Percentiles rank a stretch among this genome's conserved stretches.
phyloP scores from a whole-genome alignment of 1,140 invertebrate genomes.

The Antheraea mylitta region DNA sequence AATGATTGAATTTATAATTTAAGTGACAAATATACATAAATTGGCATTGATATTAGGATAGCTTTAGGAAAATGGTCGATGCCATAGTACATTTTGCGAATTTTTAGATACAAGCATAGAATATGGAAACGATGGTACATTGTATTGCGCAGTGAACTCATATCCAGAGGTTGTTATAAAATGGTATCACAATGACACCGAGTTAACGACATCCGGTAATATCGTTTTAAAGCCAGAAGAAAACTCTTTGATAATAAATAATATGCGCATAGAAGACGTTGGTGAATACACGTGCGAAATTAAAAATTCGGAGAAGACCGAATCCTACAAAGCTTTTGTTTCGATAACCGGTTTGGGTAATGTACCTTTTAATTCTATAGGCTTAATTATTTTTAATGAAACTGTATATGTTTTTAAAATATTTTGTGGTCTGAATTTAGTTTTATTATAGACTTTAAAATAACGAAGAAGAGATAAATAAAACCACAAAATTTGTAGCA shows the following conservation, averaged over 20 bases:
- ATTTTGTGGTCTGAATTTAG: no score
- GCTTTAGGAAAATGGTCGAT: no score
- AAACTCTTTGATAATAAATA: conserved; percentile 43
- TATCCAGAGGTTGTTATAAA: conserved; percentile 53
- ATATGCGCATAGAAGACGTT: conserved; percentile 44
- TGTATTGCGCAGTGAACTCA: conserved; percentile 51
- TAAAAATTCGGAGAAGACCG: conserved; percentile 34
- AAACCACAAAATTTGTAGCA: no score
- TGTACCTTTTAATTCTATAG: neutral
- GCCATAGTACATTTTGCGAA: no score
- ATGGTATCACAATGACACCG: conserved; percentile 57
- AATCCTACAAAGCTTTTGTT: conserved; percentile 35
- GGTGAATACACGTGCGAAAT: conserved; percentile 55
- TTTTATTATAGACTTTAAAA: no score
- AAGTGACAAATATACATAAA: no score
- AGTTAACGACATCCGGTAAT: conserved; percentile 32
- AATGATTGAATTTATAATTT: no score
- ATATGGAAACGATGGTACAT: conserved; percentile 43
- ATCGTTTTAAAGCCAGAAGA: conserved; percentile 35
- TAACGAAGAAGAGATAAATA: no score
- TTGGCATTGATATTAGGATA: no score
- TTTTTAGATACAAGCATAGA: conserved; percentile 47
- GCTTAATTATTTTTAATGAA: conserved; percentile 9
- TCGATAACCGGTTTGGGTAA: conserved; percentile 55
- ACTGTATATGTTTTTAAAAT: no score